Conservation (phyloP, 2,797 vertebrate genomes). For the Muraenolepis orangiensis region DNA sequence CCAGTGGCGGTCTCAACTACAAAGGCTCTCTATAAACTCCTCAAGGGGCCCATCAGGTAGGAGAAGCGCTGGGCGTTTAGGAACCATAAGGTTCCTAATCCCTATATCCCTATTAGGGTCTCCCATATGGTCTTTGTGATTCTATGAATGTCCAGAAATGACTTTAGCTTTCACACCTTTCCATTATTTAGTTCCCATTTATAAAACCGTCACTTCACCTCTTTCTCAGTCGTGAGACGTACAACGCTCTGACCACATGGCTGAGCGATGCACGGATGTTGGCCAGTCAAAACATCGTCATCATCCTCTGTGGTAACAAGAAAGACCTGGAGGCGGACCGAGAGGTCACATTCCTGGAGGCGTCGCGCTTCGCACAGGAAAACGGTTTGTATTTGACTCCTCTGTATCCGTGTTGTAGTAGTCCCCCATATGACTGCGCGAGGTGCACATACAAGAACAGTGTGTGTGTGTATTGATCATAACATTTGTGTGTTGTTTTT, state of each 20-base stretch:
- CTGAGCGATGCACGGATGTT: constrained; percentile 88
- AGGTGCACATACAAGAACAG: background rate
- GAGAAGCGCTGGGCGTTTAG: too few species aligned
- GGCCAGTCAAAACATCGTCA: constrained; percentile 92
- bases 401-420: background rate
- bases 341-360: constrained; percentile 92
- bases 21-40: too few species aligned
- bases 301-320: constrained; percentile 93
- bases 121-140: too few species aligned
- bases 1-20: too few species aligned
- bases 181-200: background rate
- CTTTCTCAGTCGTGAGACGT: constrained; percentile 83
- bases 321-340: constrained; percentile 90
- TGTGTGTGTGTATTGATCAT: background rate
- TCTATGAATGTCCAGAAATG: too few species aligned
- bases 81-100: too few species aligned
- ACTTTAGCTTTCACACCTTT: too few species aligned
- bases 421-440: background rate
- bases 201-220: background rate
- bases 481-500: background rate
- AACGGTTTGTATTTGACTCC: constrained; percentile 74
- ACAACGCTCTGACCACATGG: constrained; percentile 92
- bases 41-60: too few species aligned
- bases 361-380: constrained; percentile 91
- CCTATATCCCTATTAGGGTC: too few species aligned